Evolutionary conservation across 2,797 vertebrate genomes (phyloP), one percentile per base, ranked within the genome.

Genomic region (Etheostoma perlongum): DNA sequence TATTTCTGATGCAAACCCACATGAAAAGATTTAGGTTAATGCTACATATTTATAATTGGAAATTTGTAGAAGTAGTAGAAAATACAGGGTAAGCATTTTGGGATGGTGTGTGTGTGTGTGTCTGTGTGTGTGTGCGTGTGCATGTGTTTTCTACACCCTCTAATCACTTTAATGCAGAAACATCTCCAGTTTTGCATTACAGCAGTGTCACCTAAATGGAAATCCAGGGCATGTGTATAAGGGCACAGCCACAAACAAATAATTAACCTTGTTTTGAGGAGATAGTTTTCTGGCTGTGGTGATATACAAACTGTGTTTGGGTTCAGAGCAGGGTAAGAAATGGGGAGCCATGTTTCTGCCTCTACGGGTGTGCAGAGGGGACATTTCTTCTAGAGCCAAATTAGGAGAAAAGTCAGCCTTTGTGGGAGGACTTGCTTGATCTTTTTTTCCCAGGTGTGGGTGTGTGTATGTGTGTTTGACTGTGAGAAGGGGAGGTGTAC

Each of bases 371-470:
- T 77, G 19, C 44, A 14, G 67, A 63, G 53, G 49, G 72, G 82
- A 76, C 52, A 25, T 78, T 88, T 83, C 81, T 62, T 44, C 72
- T 89, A 74, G 93, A 93, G 88, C 86, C 79, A 90, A 70, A 86
- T 82, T 74, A 82, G 64, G 79, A 73, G 78, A 72, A 78, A 83
- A 63, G 74, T 80, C 81, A 49, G 59, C 69, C 82, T 77, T 81
- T 75, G 67, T 76, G 70, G 66, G 72, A 72, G 67, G 75, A 79
- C 67, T 76, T 72, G 61, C 70, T 74, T 86, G 79, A 84, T 84
- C 73, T 79, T 84, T 77, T 75, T 72, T 82, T 80, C 75, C 36
- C 61, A 67, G 36, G 62, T 74, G 69, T 67, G 63, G 23, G 61
- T 48, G 27, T 40, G 25, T 62, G 54, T 65, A 36, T 63, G 46